These are phyloP conservation scores for Drosophila pegasa DNA, from an alignment of 2,888 invertebrate species.

Conservation along the genomic window DNA sequence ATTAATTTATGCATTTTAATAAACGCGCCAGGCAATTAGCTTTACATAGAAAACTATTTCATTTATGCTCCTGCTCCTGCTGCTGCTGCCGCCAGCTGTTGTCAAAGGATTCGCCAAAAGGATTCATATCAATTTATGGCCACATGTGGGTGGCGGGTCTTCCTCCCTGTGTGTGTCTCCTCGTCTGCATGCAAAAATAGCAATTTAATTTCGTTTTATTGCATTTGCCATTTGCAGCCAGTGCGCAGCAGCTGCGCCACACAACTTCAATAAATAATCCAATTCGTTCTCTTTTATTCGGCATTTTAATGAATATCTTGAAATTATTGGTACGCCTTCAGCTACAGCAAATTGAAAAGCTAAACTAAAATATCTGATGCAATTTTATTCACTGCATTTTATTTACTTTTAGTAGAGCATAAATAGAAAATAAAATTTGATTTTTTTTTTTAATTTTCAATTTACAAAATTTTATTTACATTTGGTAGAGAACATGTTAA, in stretches of 20 bases:
- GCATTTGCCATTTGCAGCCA: conserved; percentile 70
- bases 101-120: conserved; percentile 73
- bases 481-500: too few species aligned
- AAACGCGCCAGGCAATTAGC: conserved; percentile 76
- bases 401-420: too few species aligned
- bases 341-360: neutral
- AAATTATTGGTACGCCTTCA: conserved; percentile 7
- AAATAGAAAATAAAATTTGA: too few species aligned
- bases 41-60: conserved; percentile 56
- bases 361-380: neutral
- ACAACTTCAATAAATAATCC: conserved; percentile 63
- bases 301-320: conserved; percentile 58
- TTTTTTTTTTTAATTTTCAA: too few species aligned
- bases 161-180: conserved; percentile 32
- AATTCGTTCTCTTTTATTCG: conserved; percentile 16
- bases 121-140: conserved; percentile 61
- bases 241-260: conserved; percentile 64
- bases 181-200: conserved; percentile 71
- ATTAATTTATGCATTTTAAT: conserved; percentile 83
- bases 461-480: too few species aligned
- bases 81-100: conserved; percentile 60
- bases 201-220: conserved; percentile 79
- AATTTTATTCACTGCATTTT: too few species aligned
- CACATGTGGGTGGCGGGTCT: conserved; percentile 10
- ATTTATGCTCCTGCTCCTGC: conserved; percentile 12